Percentiles rank a stretch among this genome's conserved stretches.
These are phyloP conservation scores for Trichopoda pennipes DNA, from an alignment of 2,888 invertebrate species.

Conservation along the genomic window DNA sequence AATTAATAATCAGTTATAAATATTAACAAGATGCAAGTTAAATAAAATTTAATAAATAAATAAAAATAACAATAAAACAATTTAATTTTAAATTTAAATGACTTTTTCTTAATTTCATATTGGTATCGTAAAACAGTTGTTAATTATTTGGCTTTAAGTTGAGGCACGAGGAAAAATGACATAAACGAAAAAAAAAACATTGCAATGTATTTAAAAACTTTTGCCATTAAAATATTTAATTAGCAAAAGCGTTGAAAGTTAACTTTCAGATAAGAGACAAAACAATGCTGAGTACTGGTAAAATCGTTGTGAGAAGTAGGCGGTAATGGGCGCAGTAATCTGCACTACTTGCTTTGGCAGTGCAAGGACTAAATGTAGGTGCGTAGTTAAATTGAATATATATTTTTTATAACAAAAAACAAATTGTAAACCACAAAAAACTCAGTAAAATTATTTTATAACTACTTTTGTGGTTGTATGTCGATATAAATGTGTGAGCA, in stretches of 20 bases:
- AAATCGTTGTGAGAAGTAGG: not conserved
- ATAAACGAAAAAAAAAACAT: not conserved
- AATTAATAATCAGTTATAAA: not conserved
- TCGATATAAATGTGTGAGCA: conserved; percentile 16
- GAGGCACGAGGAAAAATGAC: not conserved
- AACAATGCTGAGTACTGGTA: conserved; percentile 1
- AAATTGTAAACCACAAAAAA: not conserved
- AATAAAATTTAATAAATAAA: conserved; percentile 14
- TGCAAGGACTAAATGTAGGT: not conserved
- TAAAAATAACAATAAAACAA: conserved; percentile 24
- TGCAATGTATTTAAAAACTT: conserved; percentile 48
- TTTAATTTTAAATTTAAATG: conserved; percentile 54
- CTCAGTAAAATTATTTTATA: conserved; percentile 34
- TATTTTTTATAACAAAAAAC: conserved; percentile 17
- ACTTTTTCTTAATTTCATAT: conserved; percentile 32
- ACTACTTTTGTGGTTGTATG: conserved; percentile 34
- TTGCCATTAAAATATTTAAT: conserved; percentile 64
- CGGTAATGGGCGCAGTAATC: conserved; percentile 12
- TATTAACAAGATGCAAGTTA: not conserved
- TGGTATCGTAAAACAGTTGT: conserved; percentile 10
- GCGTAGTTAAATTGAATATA: conserved; percentile 20
- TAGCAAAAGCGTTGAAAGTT: conserved; percentile 56
- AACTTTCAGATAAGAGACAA: conserved; percentile 48
- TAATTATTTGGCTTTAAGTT: conserved; percentile 8
- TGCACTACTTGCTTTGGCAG: not conserved